Conservation (phyloP, 2,797 vertebrate species). For the Scolopax rusticola region DNA sequence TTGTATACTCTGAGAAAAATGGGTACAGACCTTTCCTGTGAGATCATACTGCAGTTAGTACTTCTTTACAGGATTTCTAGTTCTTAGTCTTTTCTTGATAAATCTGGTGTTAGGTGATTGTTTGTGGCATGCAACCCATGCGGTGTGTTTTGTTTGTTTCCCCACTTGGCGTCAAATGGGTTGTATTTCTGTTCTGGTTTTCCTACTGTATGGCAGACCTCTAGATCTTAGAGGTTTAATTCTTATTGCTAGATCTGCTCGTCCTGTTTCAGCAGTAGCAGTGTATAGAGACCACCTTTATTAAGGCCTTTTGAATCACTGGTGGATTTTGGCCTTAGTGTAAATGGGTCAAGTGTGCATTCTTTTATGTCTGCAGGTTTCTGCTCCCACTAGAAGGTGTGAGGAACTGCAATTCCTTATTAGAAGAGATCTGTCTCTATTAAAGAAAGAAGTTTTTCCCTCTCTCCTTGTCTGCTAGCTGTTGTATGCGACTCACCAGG, state of each 20-base stretch:
- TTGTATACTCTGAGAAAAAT: neutral
- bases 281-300: neutral
- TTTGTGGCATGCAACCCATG: neutral
- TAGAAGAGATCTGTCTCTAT: neutral
- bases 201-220: neutral
- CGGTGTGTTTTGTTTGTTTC: neutral
- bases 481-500: neutral
- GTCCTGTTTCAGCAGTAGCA: neutral
- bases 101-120: neutral
- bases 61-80: neutral
- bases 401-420: neutral
- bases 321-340: neutral
- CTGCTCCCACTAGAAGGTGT: neutral
- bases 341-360: rapidly evolving
- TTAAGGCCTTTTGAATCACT: neutral
- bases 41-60: neutral
- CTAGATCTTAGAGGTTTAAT: neutral
- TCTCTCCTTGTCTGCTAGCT: neutral
- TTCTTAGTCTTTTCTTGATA: neutral
- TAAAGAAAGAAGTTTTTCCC: neutral
- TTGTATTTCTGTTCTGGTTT: neutral
- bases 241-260: neutral
- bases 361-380: neutral
- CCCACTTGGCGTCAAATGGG: neutral
- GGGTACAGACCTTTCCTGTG: neutral